phyloP scores from a whole-genome alignment of 35 echinoderm and acorn worm genomes.

The Stichopus chloronotus region DNA sequence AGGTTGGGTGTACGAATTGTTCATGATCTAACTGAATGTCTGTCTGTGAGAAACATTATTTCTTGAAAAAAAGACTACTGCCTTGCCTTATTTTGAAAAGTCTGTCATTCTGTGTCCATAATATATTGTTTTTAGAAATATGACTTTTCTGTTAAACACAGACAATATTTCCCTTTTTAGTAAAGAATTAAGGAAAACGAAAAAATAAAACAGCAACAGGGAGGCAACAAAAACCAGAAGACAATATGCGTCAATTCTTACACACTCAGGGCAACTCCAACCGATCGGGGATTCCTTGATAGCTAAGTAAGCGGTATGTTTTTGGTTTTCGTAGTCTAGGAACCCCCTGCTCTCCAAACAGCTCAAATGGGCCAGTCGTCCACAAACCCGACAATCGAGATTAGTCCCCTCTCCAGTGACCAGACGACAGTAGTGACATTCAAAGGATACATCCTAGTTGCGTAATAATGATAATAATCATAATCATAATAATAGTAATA shows the following conservation, averaged over 20 bases:
- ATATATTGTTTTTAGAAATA: too few relatives aligned
- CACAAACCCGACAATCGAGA: constrained; percentile 70
- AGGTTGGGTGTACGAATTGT: too few relatives aligned
- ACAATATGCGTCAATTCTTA: constrained; percentile 44
- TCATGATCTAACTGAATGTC: too few relatives aligned
- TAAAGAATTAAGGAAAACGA: not conserved
- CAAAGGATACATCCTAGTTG: constrained; percentile 8
- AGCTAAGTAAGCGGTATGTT: constrained; percentile 2
- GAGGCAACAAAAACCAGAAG: not conserved
- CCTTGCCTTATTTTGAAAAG: too few relatives aligned
- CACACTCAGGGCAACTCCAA: constrained; percentile 85
- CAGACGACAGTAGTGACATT: constrained; percentile 62
- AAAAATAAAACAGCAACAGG: not conserved
- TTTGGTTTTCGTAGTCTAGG: constrained; percentile 19
- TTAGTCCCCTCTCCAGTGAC: constrained; percentile 44
- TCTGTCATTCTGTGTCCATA: too few relatives aligned
- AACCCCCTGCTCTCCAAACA: constrained; percentile 56
- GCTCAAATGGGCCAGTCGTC: constrained; percentile 44
- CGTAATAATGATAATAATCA: not conserved
- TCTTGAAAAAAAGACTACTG: too few relatives aligned
- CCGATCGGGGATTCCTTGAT: constrained; percentile 10
- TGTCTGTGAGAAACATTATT: too few relatives aligned
- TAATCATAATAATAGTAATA: not conserved
- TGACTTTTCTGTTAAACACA: not conserved
- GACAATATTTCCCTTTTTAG: not conserved